Base-by-base conservation (phyloP, 2,797 vertebrate genomes). In the Sebastes vulpes region DNA sequence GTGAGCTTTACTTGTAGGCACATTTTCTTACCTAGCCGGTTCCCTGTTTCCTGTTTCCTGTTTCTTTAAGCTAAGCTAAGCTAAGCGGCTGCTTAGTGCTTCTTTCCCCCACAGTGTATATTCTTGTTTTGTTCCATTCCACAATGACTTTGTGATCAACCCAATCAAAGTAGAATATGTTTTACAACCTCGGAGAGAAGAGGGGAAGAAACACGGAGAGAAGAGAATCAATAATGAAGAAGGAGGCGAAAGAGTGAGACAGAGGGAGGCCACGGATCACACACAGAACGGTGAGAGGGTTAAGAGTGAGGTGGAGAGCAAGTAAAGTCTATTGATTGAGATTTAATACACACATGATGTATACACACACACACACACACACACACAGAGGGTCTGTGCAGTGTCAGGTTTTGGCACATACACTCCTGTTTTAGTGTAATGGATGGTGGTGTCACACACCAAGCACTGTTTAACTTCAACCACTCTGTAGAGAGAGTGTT, bases 381-480 rank as follows among this genome's bases (percentile, higher is more conserved):
- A 58, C 50, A 50, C 21, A n/a, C 9, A 23, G 2, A n/a, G 3
- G 38, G 38, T 73, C 77, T 89, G 82, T 65, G 58, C 57, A 83
- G 58, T 65, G 46, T 90, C 84, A 75, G 50, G 32, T 64, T 81
- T 56, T 68, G 72, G 77, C 61, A 11, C 60, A 46, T 25, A 81
- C 26, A n/a, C 77, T 52, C 31, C 21, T 59, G 58, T 65, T 84
- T 71, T 54, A 74, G 67, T 50, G 65, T 74, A 88, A 88, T 89
- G 70, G 82, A 90, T 86, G 75, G 42, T 5, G 4, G 38, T 83
- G 86, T 86, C 83, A 81, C 57, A 74, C 65, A 71, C 60, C 6
- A 9, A 81, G 72, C 26, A 7, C 82, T 89, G 88, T 73, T 83
- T 79, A 90, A 79, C 61, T 71, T 90, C 77, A 83, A n/a, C 70